Conservation (phyloP, 2,888 invertebrate genomes). For the Drosophila gaucha region DNA sequence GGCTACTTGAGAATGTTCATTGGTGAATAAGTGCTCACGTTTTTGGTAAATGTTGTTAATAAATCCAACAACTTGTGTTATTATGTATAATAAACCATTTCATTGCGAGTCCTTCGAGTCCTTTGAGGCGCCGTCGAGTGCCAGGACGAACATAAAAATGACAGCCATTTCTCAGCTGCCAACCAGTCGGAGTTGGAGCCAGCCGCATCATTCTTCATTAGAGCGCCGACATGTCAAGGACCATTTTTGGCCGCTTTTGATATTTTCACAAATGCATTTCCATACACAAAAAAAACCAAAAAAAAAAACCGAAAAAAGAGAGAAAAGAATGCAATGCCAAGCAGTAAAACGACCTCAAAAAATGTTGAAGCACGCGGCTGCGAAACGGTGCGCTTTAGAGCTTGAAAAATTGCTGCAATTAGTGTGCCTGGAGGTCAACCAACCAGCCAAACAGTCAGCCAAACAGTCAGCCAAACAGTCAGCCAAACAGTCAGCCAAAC, state of each 20-base stretch:
- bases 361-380: slow-evolving; percentile 12
- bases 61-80: slow-evolving; percentile 31
- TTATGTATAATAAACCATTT: slow-evolving; percentile 52
- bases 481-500: too few relatives aligned
- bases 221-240: slow-evolving; percentile 67
- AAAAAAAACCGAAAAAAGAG: not conserved
- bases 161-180: slow-evolving; percentile 38
- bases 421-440: slow-evolving; percentile 73
- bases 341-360: slow-evolving; percentile 20
- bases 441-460: slow-evolving; percentile 12
- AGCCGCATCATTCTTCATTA: slow-evolving; percentile 73
- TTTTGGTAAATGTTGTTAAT: slow-evolving; percentile 25
- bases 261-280: slow-evolving; percentile 64
- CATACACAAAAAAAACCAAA: slow-evolving; percentile 26
- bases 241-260: slow-evolving; percentile 39
- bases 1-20: not conserved
- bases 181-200: slow-evolving; percentile 5
- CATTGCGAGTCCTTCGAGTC: slow-evolving; percentile 57
- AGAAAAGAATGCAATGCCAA: slow-evolving; percentile 24
- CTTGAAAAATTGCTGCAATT: slow-evolving; percentile 76
- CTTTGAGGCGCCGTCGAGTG: slow-evolving; percentile 14
- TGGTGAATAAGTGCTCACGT: slow-evolving; percentile 1
- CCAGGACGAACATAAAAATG: slow-evolving; percentile 27
- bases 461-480: slow-evolving; percentile 43
- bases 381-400: slow-evolving; percentile 48